Evolutionary conservation across 2,888 invertebrate species (phyloP).

Genomic region (Cecidostiba fungosa): DNA sequence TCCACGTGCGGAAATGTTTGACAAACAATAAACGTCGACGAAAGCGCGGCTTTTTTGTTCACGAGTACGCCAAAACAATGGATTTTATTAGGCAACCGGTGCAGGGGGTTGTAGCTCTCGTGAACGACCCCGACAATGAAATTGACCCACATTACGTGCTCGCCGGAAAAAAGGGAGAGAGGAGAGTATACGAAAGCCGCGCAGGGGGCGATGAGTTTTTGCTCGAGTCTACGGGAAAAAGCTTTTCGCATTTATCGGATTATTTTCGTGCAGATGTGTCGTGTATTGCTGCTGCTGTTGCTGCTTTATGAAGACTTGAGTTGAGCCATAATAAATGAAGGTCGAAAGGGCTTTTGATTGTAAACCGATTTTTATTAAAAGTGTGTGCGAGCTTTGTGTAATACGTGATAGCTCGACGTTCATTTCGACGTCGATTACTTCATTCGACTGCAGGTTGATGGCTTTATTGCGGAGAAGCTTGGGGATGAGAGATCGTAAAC

Average conservation of each 20-base stretch:
- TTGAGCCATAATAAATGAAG: neutral
- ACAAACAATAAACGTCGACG: neutral
- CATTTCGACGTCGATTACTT: neutral
- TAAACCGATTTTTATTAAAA: neutral
- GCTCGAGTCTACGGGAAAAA: neutral
- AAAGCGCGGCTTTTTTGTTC: neutral
- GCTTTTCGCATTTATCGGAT: constrained; percentile 23
- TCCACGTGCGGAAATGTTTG: neutral
- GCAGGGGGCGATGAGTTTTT: constrained; percentile 9
- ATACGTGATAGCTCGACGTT: no score
- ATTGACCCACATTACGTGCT: constrained; percentile 12
- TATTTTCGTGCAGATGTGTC: constrained; percentile 16
- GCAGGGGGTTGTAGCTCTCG: neutral
- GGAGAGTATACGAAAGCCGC: neutral
- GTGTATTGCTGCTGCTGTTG: neutral
- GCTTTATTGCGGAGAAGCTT: neutral
- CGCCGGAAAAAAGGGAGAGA: neutral
- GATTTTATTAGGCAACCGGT: constrained; percentile 6
- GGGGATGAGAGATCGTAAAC: neutral
- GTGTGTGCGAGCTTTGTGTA: neutral
- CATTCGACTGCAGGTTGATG: neutral
- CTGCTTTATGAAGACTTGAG: neutral
- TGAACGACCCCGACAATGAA: neutral
- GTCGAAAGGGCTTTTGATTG: neutral
- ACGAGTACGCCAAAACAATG: neutral